These are phyloP conservation scores for Tenrec ecaudatus DNA, from an alignment of 2,113 vertebrate genomes.

Conservation along the genomic window DNA sequence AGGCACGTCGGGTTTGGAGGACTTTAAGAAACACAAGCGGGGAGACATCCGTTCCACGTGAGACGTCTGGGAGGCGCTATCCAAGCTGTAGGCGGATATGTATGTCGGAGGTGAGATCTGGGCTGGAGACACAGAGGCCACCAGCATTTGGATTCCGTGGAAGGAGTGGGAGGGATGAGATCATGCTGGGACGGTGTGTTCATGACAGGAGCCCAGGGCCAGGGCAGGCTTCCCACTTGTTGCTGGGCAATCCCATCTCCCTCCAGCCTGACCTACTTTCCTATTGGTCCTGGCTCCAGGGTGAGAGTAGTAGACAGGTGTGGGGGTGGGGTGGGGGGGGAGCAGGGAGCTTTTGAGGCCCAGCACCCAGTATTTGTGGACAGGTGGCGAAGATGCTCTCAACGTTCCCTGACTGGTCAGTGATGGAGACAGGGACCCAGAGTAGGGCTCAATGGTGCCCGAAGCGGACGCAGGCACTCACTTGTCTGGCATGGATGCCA, in stretches of 20 bases:
- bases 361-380: background rate
- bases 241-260: rapidly evolving
- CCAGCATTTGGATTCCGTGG: background rate
- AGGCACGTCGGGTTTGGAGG: background rate
- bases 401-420: background rate
- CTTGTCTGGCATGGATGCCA: slow-evolving; percentile 91
- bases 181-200: background rate
- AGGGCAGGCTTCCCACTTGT: background rate
- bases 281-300: background rate
- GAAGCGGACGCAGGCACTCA: slow-evolving; percentile 81
- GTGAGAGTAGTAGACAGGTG: too few relatives aligned
- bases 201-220: background rate
- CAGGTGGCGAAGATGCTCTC: rapidly evolving
- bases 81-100: background rate
- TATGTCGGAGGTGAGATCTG: background rate
- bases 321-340: too few relatives aligned
- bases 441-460: background rate
- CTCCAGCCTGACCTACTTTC: slow-evolving; percentile 5
- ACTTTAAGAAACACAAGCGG: background rate
- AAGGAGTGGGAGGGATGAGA: slow-evolving; percentile 46
- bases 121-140: background rate
- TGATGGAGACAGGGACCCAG: background rate
- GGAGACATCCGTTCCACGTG: background rate
- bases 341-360: background rate
- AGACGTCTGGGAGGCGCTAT: background rate